These are phyloP conservation scores for Hermodice carunculata DNA, from an alignment of 2,888 invertebrate genomes.

Conservation along the genomic window DNA sequence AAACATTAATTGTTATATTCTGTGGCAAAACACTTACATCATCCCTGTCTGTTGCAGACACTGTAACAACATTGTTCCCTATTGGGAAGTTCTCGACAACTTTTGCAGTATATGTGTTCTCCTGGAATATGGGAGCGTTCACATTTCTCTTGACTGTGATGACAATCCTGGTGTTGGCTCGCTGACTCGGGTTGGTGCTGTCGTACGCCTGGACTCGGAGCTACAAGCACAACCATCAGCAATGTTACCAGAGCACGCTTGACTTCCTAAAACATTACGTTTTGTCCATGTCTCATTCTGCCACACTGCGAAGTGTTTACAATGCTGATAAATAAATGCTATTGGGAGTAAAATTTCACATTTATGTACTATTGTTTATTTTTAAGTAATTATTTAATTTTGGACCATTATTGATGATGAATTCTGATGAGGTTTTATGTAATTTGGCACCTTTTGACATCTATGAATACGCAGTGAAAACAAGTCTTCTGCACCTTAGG, in stretches of 20 bases:
- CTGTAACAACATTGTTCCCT: constrained; percentile 24
- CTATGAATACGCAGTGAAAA: too few species aligned
- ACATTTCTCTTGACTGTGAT: constrained; percentile 49
- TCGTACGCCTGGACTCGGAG: constrained; percentile 53
- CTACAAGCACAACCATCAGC: constrained; percentile 43
- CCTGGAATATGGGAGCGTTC: constrained; percentile 36
- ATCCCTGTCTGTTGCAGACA: constrained; percentile 36
- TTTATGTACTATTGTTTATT: not conserved
- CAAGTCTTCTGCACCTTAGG: too few species aligned
- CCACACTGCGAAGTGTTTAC: too few species aligned
- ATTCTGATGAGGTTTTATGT: too few species aligned
- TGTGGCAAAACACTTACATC: constrained; percentile 20
- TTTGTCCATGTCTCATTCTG: too few species aligned
- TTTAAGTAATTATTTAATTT: not conserved
- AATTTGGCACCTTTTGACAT: too few species aligned
- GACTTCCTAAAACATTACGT: not conserved
- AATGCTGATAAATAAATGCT: too few species aligned
- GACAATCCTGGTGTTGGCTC: constrained; percentile 44
- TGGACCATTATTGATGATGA: too few species aligned
- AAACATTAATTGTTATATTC: too few species aligned
- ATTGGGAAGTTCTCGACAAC: constrained; percentile 38
- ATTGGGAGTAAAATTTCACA: too few species aligned
- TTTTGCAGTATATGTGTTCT: constrained; percentile 21
- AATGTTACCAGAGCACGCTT: too few species aligned
- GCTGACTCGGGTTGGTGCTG: constrained; percentile 50